Percentiles rank a stretch among this genome's conserved stretches.
Evolutionary conservation across 2,888 invertebrate genomes (phyloP).

Genomic region (Melangyna quadrimaculata): DNA sequence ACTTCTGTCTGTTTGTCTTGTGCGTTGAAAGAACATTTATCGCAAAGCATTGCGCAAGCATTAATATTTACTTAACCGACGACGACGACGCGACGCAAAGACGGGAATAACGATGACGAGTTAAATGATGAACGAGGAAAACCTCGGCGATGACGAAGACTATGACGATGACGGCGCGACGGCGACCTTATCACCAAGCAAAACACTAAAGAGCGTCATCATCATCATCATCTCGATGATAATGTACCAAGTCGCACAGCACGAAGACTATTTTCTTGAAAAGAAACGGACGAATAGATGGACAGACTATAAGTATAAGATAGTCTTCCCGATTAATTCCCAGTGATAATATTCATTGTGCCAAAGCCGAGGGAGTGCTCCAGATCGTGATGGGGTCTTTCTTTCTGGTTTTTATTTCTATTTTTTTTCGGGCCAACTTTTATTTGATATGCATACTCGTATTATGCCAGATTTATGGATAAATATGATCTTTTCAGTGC

Average conservation of each 20-base stretch:
- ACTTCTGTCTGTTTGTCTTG: slow-evolving; percentile 46
- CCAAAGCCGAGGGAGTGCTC: slow-evolving; percentile 60
- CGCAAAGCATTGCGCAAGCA: slow-evolving; percentile 41
- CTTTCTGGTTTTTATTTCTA: background rate
- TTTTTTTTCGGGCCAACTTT: slow-evolving; percentile 3
- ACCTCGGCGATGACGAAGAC: background rate
- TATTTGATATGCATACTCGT: slow-evolving; percentile 57
- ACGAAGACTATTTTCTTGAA: slow-evolving; percentile 11
- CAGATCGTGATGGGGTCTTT: slow-evolving; percentile 29
- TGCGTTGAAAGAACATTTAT: slow-evolving; percentile 59
- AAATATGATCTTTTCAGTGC: slow-evolving; percentile 61
- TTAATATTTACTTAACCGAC: slow-evolving; percentile 39
- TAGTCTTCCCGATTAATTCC: slow-evolving; percentile 43
- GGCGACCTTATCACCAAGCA: slow-evolving; percentile 58
- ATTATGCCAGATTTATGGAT: slow-evolving; percentile 65
- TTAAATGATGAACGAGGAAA: background rate
- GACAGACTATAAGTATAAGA: background rate
- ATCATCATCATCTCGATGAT: slow-evolving; percentile 59
- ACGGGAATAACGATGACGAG: slow-evolving; percentile 5
- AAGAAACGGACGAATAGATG: background rate
- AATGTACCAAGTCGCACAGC: slow-evolving; percentile 29
- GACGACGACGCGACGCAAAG: background rate
- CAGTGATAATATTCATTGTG: slow-evolving; percentile 59
- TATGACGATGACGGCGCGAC: slow-evolving; percentile 16
- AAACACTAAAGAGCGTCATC: slow-evolving; percentile 68